Conservation (phyloP, 2,797 vertebrate species). For the Peromyscus melanophrys region DNA sequence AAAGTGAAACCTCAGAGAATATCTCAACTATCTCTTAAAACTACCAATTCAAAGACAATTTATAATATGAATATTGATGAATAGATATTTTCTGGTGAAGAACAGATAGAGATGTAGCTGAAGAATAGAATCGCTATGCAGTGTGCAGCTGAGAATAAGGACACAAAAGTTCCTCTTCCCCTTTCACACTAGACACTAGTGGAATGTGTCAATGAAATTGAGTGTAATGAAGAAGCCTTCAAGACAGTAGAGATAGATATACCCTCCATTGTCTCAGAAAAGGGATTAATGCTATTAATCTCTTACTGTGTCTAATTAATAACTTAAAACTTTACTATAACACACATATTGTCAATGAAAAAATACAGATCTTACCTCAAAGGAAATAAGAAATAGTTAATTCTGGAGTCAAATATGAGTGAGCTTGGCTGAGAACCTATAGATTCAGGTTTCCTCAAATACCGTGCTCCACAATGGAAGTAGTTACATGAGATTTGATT, state of each 20-base stretch:
- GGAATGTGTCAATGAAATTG: conserved; percentile 24
- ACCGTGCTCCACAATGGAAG: neutral
- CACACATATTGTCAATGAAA: neutral
- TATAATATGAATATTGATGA: conserved; percentile 40
- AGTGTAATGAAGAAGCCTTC: conserved; percentile 29
- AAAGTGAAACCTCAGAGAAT: conserved; percentile 46
- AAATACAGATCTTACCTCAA: neutral
- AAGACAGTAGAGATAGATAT: conserved; percentile 34
- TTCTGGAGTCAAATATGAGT: neutral
- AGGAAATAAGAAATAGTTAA: neutral
- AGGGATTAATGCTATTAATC: neutral
- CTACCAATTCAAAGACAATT: conserved; percentile 50
- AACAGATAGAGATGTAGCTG: conserved; percentile 53
- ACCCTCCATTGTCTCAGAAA: conserved; percentile 19
- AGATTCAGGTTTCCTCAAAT: neutral
- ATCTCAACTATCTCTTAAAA: conserved; percentile 56
- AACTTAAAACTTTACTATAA: neutral
- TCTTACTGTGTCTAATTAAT: neutral
- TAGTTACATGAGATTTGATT: neutral
- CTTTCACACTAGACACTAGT: neutral
- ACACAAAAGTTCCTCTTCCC: neutral
- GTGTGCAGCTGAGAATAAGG: conserved; percentile 33
- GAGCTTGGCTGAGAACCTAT: neutral
- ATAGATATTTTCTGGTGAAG: conserved; percentile 39
- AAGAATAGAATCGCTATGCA: conserved; percentile 46